Conservation (phyloP, 2,113 vertebrate genomes). For the Okapia johnstoni region DNA sequence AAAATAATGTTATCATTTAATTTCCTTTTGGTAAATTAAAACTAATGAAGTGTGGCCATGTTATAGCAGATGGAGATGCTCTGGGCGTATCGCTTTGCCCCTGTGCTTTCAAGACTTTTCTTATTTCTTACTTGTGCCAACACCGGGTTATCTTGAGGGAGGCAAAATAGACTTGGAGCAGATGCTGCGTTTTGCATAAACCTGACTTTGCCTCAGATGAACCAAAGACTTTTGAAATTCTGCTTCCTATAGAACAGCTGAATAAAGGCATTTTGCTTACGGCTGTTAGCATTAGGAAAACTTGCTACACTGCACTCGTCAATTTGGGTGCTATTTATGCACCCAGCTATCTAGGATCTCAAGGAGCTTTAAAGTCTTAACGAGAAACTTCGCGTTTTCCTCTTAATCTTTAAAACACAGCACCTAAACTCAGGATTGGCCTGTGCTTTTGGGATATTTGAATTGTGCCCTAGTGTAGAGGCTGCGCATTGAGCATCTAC, state of each 20-base stretch:
- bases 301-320: rapidly evolving
- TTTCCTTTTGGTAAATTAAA: slow-evolving; percentile 70
- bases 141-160: not conserved
- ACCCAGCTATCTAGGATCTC: not conserved
- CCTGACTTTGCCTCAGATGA: slow-evolving; percentile 9
- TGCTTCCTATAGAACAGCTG: not conserved
- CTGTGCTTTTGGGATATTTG: rapidly evolving
- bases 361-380: not conserved
- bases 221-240: slow-evolving; percentile 36
- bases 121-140: not conserved
- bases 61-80: not conserved
- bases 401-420: not conserved
- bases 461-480: not conserved
- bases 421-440: not conserved
- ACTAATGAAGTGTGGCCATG: slow-evolving; percentile 62
- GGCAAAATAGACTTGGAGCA: not conserved
- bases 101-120: not conserved
- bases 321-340: rapidly evolving
- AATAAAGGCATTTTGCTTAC: rapidly evolving
- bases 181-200: not conserved
- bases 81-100: not conserved
- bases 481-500: not conserved
- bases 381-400: not conserved
- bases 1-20: slow-evolving; percentile 49
- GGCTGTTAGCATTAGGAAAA: not conserved